Base-by-base conservation (phyloP, 92 coral and sea anemone species). In the Pocillopora grandis region DNA sequence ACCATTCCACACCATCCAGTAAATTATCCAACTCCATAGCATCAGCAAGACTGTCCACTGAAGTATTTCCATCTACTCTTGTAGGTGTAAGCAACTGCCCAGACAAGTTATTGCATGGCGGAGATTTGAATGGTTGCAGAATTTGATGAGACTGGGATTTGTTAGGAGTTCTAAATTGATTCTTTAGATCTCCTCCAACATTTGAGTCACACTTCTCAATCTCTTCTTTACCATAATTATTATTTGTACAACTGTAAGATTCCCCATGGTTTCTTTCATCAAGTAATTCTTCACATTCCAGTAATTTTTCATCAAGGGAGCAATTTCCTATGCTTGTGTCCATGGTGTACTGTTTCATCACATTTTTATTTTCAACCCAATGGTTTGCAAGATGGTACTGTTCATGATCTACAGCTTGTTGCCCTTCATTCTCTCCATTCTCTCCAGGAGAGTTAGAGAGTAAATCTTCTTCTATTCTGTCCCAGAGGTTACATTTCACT, bases 1-100 rank as follows among this genome's bases (percentile, higher is more conserved):
- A 97, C 98, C 98, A 97, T 78, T 85, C 90, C 3, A 97, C 79
- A 16, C 95, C 97, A 52, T 88, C 98, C 76, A 97, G 76, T 57
- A 97, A 82, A 52, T 80, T 88, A 66, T 85, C 83, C 16, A 93
- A 62, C 37, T 92, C 91, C 5, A 69, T 85, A 6, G 49, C 92
- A 55, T 90, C 92, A 64, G 71, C 72, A 57, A 96, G 85, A 79
- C 98, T 95, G 64, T 95, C 92, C 31, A 60, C 78, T 3, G 86
- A 82, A n/a, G 79, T 59, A 42, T 72, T 58, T 58, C 36, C 61
- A 1, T 2, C 31, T 17, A n/a, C 36, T 16, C 56, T 74, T 15
- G 63, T 49, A n/a, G 61, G 64, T 12, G 78, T 70, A n/a, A 35
- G 13, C 10, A 21, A 6, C 57, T 70, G 20, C 23, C 16, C 56